Evolutionary conservation across 2,888 invertebrate species (phyloP).

Genomic region (Cotesia congregata): DNA sequence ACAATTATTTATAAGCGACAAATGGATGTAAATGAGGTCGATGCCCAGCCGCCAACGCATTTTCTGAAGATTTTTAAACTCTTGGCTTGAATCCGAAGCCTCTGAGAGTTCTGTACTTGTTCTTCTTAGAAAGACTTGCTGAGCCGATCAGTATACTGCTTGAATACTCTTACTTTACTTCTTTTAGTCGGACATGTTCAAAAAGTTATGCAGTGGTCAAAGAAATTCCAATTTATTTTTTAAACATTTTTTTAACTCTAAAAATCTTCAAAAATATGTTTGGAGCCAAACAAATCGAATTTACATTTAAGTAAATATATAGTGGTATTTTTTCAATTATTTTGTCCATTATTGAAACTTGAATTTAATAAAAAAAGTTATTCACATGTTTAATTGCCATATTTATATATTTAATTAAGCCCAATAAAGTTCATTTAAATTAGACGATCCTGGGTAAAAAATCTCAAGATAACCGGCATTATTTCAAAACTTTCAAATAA

Average conservation of each 20-base stretch:
- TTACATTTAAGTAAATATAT: neutral
- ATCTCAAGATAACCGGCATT: neutral
- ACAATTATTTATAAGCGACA: slow-evolving; percentile 12
- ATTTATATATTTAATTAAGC: neutral
- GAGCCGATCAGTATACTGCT: slow-evolving; percentile 9
- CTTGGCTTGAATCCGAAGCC: slow-evolving; percentile 42
- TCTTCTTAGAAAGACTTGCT: slow-evolving; percentile 32
- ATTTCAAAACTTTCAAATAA: neutral
- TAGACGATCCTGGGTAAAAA: neutral
- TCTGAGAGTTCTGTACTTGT: slow-evolving; percentile 36
- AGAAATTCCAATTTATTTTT: neutral
- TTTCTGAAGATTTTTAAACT: slow-evolving; percentile 26
- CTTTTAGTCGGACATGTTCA: neutral
- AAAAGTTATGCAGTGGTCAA: neutral
- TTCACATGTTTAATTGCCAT: neutral
- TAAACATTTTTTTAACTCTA: neutral
- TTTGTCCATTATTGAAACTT: neutral
- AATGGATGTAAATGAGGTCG: slow-evolving; percentile 35
- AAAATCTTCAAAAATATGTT: neutral
- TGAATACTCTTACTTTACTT: slow-evolving; percentile 2
- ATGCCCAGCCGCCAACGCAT: slow-evolving; percentile 42
- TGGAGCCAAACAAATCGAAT: neutral
- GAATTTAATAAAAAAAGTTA: neutral
- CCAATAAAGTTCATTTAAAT: neutral
- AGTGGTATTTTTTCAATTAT: neutral